A percentile compares a stretch with the other conserved stretches of the same genome.
These are phyloP conservation scores for Lucilia cuprina DNA, from an alignment of 1,140 invertebrate genomes.

Conservation along the genomic window DNA sequence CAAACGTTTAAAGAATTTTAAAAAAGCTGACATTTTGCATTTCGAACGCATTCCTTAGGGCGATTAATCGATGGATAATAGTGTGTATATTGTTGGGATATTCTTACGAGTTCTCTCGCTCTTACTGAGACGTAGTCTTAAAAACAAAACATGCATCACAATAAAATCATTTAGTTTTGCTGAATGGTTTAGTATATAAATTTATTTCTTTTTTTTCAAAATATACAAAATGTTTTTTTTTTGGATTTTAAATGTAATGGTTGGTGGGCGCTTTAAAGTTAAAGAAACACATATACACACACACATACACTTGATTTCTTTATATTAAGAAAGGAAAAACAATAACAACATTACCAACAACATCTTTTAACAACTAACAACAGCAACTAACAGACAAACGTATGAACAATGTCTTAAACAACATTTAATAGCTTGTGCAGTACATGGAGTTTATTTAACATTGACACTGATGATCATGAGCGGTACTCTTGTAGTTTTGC, in stretches of 20 bases:
- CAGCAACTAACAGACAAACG: neutral
- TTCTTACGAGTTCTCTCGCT: neutral
- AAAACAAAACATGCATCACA: too few relatives aligned
- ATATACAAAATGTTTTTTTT: neutral
- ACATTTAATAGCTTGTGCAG: conserved; percentile 27
- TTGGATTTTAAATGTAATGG: neutral
- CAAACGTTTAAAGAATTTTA: conserved; percentile 49
- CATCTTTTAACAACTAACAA: neutral
- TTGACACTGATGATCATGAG: conserved; percentile 57
- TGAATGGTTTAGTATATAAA: neutral
- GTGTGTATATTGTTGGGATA: neutral
- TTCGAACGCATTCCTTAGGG: conserved; percentile 60
- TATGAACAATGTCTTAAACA: conserved; percentile 12
- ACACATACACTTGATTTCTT: neutral
- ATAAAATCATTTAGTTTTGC: neutral
- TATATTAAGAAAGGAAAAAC: neutral
- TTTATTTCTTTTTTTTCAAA: neutral
- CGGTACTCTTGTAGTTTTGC: conserved; percentile 23
- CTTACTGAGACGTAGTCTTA: too few relatives aligned
- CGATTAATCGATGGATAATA: conserved; percentile 43
- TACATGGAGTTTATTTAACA: conserved; percentile 43
- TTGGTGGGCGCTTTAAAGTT: conserved; percentile 22
- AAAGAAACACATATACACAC: neutral
- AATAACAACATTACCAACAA: conserved; percentile 14
- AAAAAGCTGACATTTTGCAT: conserved; percentile 60